These are phyloP conservation scores for Listronotus bonariensis DNA, from an alignment of 1,140 invertebrate species.

Conservation along the genomic window DNA sequence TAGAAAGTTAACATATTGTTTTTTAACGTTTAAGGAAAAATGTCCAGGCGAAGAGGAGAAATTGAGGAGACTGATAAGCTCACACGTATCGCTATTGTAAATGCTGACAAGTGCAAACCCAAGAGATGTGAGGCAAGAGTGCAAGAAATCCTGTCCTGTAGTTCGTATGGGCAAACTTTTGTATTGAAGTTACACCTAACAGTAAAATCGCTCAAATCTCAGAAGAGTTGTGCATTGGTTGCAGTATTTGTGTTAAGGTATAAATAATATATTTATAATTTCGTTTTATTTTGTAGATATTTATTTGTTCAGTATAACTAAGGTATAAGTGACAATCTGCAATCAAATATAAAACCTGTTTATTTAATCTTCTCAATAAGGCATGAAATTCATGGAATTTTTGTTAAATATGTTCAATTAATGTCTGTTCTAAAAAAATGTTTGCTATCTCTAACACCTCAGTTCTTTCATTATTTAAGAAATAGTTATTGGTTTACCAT, in stretches of 20 bases:
- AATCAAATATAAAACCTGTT: too few species aligned
- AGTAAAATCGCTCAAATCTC: conserved; percentile 98
- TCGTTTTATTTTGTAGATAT: too few species aligned
- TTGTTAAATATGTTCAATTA: too few species aligned
- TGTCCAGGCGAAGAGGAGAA: conserved; percentile 73
- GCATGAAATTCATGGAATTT: too few species aligned
- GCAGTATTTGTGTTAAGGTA: conserved; percentile 97
- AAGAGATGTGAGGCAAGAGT: conserved; percentile 99
- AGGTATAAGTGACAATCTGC: too few species aligned
- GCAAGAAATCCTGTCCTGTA: conserved; percentile 98
- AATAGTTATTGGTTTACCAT: too few species aligned
- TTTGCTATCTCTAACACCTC: too few species aligned
- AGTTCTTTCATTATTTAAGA: too few species aligned
- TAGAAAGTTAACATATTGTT: conserved; percentile 43
- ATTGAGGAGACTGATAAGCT: conserved; percentile 87
- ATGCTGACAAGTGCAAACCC: conserved; percentile 97
- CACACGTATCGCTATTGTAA: conserved; percentile 98
- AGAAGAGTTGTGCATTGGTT: conserved; percentile 98
- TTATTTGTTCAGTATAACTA: too few species aligned
- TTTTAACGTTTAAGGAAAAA: conserved; percentile 51
- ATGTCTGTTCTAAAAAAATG: too few species aligned
- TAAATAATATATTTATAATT: neutral
- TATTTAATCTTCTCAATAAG: too few species aligned
- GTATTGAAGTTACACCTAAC: conserved; percentile 97
- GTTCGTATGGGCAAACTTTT: conserved; percentile 98